Evolutionary conservation across 2,113 vertebrate species (phyloP).

Genomic region (Ariopsis seemanni): DNA sequence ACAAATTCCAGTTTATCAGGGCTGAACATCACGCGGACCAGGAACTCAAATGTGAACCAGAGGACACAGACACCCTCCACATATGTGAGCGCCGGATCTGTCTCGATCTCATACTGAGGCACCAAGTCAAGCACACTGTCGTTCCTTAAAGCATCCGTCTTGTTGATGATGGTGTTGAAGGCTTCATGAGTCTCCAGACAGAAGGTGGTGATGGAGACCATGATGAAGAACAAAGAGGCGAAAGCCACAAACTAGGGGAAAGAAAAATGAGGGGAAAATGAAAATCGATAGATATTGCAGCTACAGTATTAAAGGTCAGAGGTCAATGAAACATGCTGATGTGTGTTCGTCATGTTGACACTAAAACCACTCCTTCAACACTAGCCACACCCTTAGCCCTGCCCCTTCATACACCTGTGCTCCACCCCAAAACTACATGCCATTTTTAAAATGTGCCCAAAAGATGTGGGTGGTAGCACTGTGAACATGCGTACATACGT

Average conservation of each 20-base stretch:
- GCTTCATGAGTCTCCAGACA: constrained; percentile 98
- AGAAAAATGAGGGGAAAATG: constrained; percentile 39
- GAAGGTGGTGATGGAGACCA: constrained; percentile 98
- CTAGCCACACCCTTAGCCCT: neutral
- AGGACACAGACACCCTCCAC: constrained; percentile 96
- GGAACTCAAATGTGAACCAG: constrained; percentile 98
- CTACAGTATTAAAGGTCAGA: neutral
- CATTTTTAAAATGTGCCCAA: neutral
- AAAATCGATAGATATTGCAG: neutral
- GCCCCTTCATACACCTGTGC: neutral
- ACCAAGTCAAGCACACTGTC: constrained; percentile 74
- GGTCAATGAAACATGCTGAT: neutral
- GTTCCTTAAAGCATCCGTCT: constrained; percentile 82
- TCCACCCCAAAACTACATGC: neutral
- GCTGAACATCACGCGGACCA: constrained; percentile 92
- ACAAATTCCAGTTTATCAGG: constrained; percentile 96
- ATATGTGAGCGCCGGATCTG: constrained; percentile 91
- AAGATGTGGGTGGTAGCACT: neutral
- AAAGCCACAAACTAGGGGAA: constrained; percentile 91
- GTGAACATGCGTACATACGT: neutral
- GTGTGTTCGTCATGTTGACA: neutral
- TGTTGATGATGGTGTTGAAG: constrained; percentile 97
- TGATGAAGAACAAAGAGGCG: constrained; percentile 96
- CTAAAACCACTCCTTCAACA: neutral
- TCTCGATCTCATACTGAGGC: constrained; percentile 90